Base-by-base conservation (phyloP, 2,113 vertebrate species). In the Lampris megalopsis region DNA sequence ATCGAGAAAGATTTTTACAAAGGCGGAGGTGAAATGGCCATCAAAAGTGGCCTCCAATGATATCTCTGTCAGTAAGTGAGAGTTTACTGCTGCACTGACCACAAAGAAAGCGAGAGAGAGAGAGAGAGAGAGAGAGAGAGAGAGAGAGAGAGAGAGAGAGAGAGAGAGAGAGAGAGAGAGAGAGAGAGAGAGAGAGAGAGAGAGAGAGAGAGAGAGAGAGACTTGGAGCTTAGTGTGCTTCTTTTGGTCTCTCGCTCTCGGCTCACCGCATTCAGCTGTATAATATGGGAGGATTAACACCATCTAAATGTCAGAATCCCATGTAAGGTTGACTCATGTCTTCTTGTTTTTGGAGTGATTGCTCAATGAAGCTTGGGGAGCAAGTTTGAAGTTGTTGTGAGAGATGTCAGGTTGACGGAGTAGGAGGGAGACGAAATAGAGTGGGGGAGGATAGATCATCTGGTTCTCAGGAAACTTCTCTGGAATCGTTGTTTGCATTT, bases 401-500 rank as follows among this genome's bases (percentile, higher is more conserved):
- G 79, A 65, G 54, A 70, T 67, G 53, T 67, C 66, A 69, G 24
- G 38, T 35, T 80, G 71, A 82, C 54, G 48, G 71, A 24, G 24
- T 24, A 24, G 24, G 24, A 76, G 76, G 64, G 24, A 56, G 48
- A 83, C 71, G 41, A 79, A 79, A 65, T 47, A 50, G 69, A 42
- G 72, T 76, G 71, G 35, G 36, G 57, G 9, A n/a, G 70, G 52
- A 67, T 53, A 72, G 49, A 83, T 82, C 37, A 67, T 77, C 42
- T 62, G 1, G 4, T 82, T 76, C 68, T 83, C 66, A 68, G 54
- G 49, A 74, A 71, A 66, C 64, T 61, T 82, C 66, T 64, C 56
- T 65, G 64, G 35, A n/a, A n/a, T 61, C 73, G 47, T 57, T 80
- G 66, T 82, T 83, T 86, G 41, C 24, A 7, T 68, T 75, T 67